Evolutionary conservation across 1,140 invertebrate genomes (phyloP).

Genomic region (Araneus ventricosus): DNA sequence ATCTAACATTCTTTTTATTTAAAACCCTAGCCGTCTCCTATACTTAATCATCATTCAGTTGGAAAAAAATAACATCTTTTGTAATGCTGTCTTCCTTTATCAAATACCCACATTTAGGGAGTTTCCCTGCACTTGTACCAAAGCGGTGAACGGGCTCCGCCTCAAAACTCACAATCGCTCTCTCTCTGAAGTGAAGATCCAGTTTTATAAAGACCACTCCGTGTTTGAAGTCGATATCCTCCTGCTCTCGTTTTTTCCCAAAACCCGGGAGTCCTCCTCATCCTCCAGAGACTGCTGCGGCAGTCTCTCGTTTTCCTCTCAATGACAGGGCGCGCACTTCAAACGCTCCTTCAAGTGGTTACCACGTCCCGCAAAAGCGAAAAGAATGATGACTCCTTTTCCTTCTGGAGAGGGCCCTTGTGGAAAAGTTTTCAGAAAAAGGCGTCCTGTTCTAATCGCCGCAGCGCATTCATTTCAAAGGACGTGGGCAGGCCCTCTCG

Average conservation of each 20-base stretch:
- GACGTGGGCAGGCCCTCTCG: neutral
- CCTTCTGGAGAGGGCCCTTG: neutral
- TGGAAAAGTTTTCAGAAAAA: slow-evolving; percentile 53
- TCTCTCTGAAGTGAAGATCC: slow-evolving; percentile 23
- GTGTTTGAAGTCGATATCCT: slow-evolving; percentile 51
- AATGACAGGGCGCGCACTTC: slow-evolving; percentile 59
- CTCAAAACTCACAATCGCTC: neutral
- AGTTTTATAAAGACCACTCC: slow-evolving; percentile 56
- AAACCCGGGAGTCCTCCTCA: neutral
- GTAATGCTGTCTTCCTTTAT: no score
- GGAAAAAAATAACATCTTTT: no score
- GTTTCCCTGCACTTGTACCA: neutral
- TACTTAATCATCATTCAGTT: no score
- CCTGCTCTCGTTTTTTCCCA: neutral
- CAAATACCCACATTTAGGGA: no score
- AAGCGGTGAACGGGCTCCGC: neutral
- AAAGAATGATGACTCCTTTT: slow-evolving; percentile 57
- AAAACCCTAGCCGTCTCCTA: no score
- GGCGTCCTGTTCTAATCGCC: slow-evolving; percentile 53
- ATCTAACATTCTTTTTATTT: no score
- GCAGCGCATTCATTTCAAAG: slow-evolving; percentile 28
- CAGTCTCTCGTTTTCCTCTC: slow-evolving; percentile 36
- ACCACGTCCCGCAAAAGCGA: slow-evolving; percentile 28
- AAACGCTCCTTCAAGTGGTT: slow-evolving; percentile 42
- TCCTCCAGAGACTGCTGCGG: neutral